Evolutionary conservation across 2,797 vertebrate genomes (phyloP).

Genomic region (Distichodus sexfasciatus): DNA sequence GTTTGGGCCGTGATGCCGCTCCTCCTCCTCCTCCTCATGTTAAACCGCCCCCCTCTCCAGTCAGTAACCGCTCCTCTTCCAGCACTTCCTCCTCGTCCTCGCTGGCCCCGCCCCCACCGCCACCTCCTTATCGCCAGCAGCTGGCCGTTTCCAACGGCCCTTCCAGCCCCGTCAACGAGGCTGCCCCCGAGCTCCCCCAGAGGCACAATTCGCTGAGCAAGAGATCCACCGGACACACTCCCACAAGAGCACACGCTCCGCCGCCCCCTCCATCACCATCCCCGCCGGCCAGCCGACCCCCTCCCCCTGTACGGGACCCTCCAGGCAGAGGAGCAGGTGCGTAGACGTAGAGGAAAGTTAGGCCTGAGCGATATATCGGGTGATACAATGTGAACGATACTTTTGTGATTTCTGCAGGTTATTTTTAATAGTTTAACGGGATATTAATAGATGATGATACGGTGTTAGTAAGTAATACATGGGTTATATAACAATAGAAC

Average conservation of each 20-base stretch:
- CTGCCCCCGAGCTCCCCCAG: slow-evolving; percentile 84
- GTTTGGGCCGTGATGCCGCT: slow-evolving; percentile 36
- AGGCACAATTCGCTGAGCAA: slow-evolving; percentile 90
- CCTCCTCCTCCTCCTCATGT: slow-evolving; percentile 60
- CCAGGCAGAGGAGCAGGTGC: slow-evolving; percentile 85
- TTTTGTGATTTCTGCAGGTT: no score
- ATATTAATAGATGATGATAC: no score
- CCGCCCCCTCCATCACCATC: slow-evolving; percentile 79
- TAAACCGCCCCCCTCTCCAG: slow-evolving; percentile 83
- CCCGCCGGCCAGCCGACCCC: slow-evolving; percentile 76
- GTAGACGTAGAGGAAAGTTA: background rate
- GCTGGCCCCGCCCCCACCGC: slow-evolving; percentile 77
- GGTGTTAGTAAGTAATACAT: no score
- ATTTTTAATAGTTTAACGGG: no score
- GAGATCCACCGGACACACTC: slow-evolving; percentile 78
- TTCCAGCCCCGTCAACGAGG: slow-evolving; percentile 70
- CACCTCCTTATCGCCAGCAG: slow-evolving; percentile 80
- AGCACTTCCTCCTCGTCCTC: slow-evolving; percentile 51
- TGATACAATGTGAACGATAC: no score
- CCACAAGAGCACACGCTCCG: slow-evolving; percentile 73
- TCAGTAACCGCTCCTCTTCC: slow-evolving; percentile 57
- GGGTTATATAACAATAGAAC: no score
- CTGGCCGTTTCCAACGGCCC: slow-evolving; percentile 79
- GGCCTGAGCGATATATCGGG: no score
- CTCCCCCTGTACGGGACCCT: slow-evolving; percentile 81